Evolutionary conservation across 2,113 vertebrate species (phyloP), one percentile per base, ranked within the genome.

Genomic region (Chascanopsetta lugubris): DNA sequence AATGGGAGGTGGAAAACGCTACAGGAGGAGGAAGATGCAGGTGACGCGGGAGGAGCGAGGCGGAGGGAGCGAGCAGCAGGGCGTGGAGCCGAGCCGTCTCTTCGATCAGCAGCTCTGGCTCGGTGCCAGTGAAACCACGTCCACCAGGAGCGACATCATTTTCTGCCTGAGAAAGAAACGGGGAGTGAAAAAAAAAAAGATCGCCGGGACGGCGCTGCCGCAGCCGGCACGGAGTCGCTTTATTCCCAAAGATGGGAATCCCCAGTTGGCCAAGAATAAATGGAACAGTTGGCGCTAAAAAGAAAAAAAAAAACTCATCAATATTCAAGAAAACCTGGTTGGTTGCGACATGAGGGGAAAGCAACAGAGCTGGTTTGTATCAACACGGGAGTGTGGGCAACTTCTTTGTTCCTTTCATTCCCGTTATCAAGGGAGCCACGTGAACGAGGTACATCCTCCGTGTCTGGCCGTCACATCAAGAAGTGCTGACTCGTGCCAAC

Each of bases 201-300:
- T 85, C 27, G 40, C 63, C 72, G 77, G 69, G 61, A 9, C 38
- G 1, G 59, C 86, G 72, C 22, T 76, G 80, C 84, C 84, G 79
- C 78, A 77, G 80, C 72, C 80, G 88, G 69, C 72, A 85, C 83
- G 81, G 82, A 90, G 88, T 87, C 84, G 72, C 79, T 87, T 88
- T 88, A 86, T 89, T 90, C 88, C 85, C 86, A 85, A 72, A 73
- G 69, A 87, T 72, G 85, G 88, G 86, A 91, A 88, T 92, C 84
- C 89, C 91, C 82, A 71, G 82, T 83, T 34, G 82, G 80, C 84
- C 80, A 81, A 85, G 81, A 91, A 89, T 88, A 89, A 90, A 91
- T 89, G 69, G 85, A 91, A 90, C 85, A 86, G 86, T 85, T 89
- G 83, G 78, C 63, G 47, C 64, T 71, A 80, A 81, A 84, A 72